Base-by-base conservation (phyloP, 2,888 invertebrate species). In the Sthenelais limicola region DNA sequence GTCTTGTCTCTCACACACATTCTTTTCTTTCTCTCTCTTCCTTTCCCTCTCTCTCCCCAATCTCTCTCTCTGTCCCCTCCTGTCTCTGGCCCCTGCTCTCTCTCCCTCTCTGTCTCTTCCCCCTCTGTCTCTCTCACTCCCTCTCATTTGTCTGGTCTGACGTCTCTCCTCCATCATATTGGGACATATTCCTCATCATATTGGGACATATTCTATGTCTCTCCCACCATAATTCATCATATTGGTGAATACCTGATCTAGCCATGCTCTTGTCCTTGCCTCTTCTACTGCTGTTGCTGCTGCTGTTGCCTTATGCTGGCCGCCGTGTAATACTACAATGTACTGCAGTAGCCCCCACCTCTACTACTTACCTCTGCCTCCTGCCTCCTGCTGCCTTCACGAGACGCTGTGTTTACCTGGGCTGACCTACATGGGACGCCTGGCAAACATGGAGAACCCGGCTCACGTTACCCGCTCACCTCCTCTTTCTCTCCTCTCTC, bases 391-490 rank as follows among this genome's bases (percentile, higher is more conserved):
- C 51, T 21, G 7, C 51, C 51, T 5, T n/a, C 21, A n/a, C n/a
- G n/a, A n/a, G n/a, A 3, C 30, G n/a, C 3, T 38, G 21, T 62
- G 62, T 62, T 62, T 62, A 62, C 62, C 62, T 62, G 62, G n/a
- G 62, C 38, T 38, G 62, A 62, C 62, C 62, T 62, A 62, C 62
- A 62, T 62, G 62, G 24, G 62, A 38, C 62, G 62, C 24, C 38
- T 38, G 38, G 62, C 62, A 62, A 62, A 62, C 62, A 62, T 62
- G 62, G 62, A 62, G 2, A 43, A 35, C 43, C 24, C 35, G 18
- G n/a, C 62, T 62, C 62, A 24, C 38, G 62, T 62, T 62, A 62
- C 62, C 62, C 62, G 24, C n/a, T 24, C n/a, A 12, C 62, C 7
- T 12, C 7, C n/a, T 15, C 18, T 24, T 62, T n/a, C n/a, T 43